Conservation (phyloP, 2,797 vertebrate species). For the Poliocrania exsul region DNA sequence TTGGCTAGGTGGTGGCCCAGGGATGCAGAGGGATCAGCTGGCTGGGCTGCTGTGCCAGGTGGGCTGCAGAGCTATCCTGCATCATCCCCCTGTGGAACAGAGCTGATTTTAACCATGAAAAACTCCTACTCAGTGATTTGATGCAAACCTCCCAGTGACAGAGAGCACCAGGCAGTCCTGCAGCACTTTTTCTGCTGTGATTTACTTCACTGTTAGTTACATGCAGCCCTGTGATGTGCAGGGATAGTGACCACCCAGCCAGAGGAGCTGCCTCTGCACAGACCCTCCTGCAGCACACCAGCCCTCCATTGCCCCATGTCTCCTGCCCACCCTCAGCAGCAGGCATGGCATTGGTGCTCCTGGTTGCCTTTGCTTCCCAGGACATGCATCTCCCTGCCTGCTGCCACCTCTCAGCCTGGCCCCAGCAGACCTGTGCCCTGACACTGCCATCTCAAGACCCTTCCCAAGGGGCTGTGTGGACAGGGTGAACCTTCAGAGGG, state of each 20-base stretch:
- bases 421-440: background rate
- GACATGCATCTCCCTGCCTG: background rate
- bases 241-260: rapidly evolving
- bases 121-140: background rate
- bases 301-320: background rate
- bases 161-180: background rate
- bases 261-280: background rate
- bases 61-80: background rate
- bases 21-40: background rate
- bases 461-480: background rate
- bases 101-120: background rate
- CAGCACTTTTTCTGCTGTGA: background rate
- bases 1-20: background rate
- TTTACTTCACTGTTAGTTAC: background rate
- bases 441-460: background rate
- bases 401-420: background rate
- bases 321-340: background rate
- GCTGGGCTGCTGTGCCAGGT: rapidly evolving
- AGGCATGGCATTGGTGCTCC: background rate
- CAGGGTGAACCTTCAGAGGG: rapidly evolving
- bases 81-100: rapidly evolving
- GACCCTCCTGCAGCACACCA: background rate
- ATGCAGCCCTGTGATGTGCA: background rate
- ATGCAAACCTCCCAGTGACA: background rate
- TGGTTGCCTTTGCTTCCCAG: background rate